Percentiles rank a stretch among this genome's conserved stretches.
phyloP scores from a whole-genome alignment of 2,113 vertebrate genomes.

The Dipodomys stephensi region DNA sequence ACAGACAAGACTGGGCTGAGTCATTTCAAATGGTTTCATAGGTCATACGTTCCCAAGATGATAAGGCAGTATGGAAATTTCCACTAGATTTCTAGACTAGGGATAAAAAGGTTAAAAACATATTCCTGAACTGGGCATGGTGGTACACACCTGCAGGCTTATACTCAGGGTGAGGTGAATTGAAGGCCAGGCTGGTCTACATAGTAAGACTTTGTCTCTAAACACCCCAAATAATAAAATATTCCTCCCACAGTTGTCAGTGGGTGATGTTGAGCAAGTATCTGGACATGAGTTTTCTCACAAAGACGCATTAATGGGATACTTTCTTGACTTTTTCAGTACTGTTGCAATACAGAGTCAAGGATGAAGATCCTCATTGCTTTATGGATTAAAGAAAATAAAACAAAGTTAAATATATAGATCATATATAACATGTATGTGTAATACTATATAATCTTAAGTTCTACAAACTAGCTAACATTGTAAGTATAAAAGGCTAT shows the following conservation, averaged over 20 bases:
- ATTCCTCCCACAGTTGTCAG: not conserved
- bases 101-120: not conserved
- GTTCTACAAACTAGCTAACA: not conserved
- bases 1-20: not conserved
- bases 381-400: slow-evolving; percentile 32
- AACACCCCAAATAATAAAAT: not conserved
- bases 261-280: not conserved
- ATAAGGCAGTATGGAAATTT: not conserved
- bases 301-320: not conserved
- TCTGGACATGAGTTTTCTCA: not conserved
- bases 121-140: not conserved
- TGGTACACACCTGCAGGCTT: not conserved
- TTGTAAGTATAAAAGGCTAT: not conserved
- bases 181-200: too few species aligned
- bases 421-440: too few species aligned
- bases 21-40: slow-evolving; percentile 36
- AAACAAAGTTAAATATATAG: not conserved
- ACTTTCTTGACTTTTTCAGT: not conserved
- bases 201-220: not conserved
- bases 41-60: not conserved
- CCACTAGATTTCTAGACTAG: not conserved
- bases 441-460: too few species aligned
- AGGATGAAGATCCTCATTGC: not conserved
- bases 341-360: not conserved
- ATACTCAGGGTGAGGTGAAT: not conserved